Evolutionary conservation across 2,113 vertebrate genomes (phyloP), one percentile per base, ranked within the genome.

Genomic region (Benitochromis conjunctus): DNA sequence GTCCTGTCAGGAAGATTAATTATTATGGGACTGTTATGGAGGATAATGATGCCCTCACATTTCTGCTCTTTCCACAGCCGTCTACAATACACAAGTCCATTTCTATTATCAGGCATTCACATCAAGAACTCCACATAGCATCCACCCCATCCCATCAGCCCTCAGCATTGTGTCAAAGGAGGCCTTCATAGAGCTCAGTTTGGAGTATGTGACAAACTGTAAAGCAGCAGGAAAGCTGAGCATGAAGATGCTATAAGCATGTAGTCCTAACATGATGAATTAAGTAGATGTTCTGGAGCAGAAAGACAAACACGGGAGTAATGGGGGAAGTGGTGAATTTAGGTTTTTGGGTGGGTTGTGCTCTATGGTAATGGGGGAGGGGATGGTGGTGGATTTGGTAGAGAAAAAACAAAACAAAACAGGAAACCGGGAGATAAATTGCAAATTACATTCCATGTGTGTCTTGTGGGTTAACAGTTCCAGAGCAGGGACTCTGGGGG

Each of bases 391-490:
- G 48, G 82, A 76, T 77, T 81, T 80, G 81, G 76, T 74, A 29
- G n/a, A 51, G 21, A 81, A 81, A 84, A 58, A 66, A 87, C 69
- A 84, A 46, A 46, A 46, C 43, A 46, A 58, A 71, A 88, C 85
- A 94, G 89, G 89, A 93, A 90, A 86, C 64, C 8, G 46, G 58
- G 54, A 93, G 91, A 89, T 88, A 88, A 86, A 93, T 88, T 88
- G 82, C 89, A 87, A 93, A 94, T 92, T 87, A 60, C 90, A 88
- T 91, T 92, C 86, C 85, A 81, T 91, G 80, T 93, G 89, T 90
- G 85, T 55, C 88, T 88, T 85, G 92, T 92, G 92, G 90, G 91
- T 43, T 82, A 62, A 53, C 26, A 84, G 26, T 51, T 80, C 9
- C 60, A 58, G 84, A 84, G 55, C 21, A 38, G 64, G 88, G 85